phyloP scores from a whole-genome alignment of 2,888 invertebrate species.

The Zele albiditarsus region DNA sequence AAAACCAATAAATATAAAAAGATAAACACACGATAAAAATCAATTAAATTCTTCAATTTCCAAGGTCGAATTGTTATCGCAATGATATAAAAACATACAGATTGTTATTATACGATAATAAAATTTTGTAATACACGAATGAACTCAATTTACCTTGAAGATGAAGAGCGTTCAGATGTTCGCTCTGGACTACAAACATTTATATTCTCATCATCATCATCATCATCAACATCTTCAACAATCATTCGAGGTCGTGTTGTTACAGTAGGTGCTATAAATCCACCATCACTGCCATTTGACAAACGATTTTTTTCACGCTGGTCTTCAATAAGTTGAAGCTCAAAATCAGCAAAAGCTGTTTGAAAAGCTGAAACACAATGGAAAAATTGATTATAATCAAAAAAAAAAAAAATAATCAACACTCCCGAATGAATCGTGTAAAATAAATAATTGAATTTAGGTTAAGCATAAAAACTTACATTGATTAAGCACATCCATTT shows the following conservation, averaged over 20 bases:
- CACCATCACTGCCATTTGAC: conserved; percentile 38
- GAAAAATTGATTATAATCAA: neutral
- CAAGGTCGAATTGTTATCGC: conserved; percentile 45
- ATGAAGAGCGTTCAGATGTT: conserved; percentile 9
- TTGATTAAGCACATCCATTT: conserved; percentile 51
- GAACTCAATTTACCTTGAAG: neutral
- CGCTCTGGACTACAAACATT: neutral
- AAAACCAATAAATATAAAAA: conserved; percentile 10
- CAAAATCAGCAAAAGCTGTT: conserved; percentile 65
- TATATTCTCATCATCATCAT: conserved; percentile 43
- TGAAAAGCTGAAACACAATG: conserved; percentile 39
- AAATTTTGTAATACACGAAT: neutral
- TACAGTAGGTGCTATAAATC: conserved; percentile 49
- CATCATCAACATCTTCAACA: conserved; percentile 41
- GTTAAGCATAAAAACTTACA: conserved; percentile 59
- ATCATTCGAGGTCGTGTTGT: neutral
- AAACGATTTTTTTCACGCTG: conserved; percentile 54
- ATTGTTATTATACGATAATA: neutral
- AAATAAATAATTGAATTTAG: conserved; percentile 14
- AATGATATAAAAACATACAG: neutral
- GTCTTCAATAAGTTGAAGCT: conserved; percentile 66
- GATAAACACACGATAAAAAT: conserved; percentile 64
- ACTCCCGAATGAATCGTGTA: too few species aligned
- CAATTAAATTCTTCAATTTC: neutral
- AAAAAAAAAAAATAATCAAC: too few species aligned